Base-by-base conservation (phyloP, 2,113 vertebrate genomes). In the Ochotona curzoniae region DNA sequence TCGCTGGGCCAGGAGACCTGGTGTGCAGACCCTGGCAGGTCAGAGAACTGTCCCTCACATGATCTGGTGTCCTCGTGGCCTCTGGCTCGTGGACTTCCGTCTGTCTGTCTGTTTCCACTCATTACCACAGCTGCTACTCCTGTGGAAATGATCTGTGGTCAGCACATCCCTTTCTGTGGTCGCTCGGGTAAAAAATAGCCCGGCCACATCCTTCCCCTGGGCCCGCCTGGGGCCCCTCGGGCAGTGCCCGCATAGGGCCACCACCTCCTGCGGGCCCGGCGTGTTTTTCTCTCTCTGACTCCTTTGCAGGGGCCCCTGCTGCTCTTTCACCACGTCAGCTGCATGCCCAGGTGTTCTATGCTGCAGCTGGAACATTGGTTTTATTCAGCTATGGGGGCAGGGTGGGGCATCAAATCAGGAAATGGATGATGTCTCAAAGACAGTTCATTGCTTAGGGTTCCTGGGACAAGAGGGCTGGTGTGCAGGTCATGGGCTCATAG, bases 141-240 rank as follows among this genome's bases (percentile, higher is more conserved):
- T 76, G 69, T 81, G 15, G n/a, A 51, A 95, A 94, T 95, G 87
- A 95, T 38, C 93, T 1, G 0, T 0, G 66, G 83, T 64, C 7
- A 0, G 2, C 13, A 69, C 44, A 7, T 44, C 71, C 20, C 38
- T n/a, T 44, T 63, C 73, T 25, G 70, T 57, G 89, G 80, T 47
- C 3, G 12, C 80, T 44, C 32, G 7, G 89, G 70, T 54, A 79
- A 95, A 95, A 44, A 95, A 95, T 91, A 97, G 67, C 67, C 44
- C 28, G 0, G 14, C 71, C 84, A 84, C 63, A 54, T 76, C 87
- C 89, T 90, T 74, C 88, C 69, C 47, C 44, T 3, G 30, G 44
- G 4, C 51, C 60, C 38, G 61, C 61, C 44, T 14, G 60, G 81
- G 89, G 74, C 26, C 64, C 30, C 6, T 1, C 0, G 0, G 21